Percentiles rank a stretch among this genome's conserved stretches.
Evolutionary conservation across 2,113 vertebrate genomes (phyloP).

Genomic region (Polyodon spathula): DNA sequence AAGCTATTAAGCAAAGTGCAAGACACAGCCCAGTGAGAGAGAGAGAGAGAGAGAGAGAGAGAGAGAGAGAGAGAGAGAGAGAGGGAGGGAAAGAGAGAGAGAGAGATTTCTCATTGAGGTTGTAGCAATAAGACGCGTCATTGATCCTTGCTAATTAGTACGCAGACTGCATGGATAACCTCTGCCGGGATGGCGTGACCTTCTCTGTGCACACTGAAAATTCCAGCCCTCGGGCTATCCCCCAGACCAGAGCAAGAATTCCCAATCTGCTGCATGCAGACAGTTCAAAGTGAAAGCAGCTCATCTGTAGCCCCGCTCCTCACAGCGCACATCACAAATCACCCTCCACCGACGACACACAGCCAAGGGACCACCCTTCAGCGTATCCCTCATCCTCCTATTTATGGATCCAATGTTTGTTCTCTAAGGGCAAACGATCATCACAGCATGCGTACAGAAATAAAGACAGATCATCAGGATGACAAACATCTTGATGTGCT

Average conservation of each 20-base stretch:
- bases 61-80: too few relatives aligned
- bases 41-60: too few relatives aligned
- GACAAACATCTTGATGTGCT: too few relatives aligned
- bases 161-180: too few relatives aligned
- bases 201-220: background rate
- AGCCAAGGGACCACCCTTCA: slow-evolving; percentile 24
- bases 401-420: slow-evolving; percentile 23
- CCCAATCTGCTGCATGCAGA: background rate
- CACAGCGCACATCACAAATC: slow-evolving; percentile 16
- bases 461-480: too few relatives aligned
- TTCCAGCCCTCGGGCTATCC: background rate
- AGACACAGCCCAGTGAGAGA: too few relatives aligned
- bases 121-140: too few relatives aligned
- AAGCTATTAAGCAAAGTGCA: too few relatives aligned
- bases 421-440: too few relatives aligned
- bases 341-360: slow-evolving; percentile 7
- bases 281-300: background rate
- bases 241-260: background rate
- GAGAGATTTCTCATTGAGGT: too few relatives aligned
- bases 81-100: too few relatives aligned
- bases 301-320: slow-evolving; percentile 3
- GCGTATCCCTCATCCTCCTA: slow-evolving; percentile 12
- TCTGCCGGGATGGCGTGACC: background rate
- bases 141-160: too few relatives aligned
- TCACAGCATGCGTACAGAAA: background rate